phyloP scores from a whole-genome alignment of 2,797 vertebrate genomes.

The Pitangus sulphuratus region DNA sequence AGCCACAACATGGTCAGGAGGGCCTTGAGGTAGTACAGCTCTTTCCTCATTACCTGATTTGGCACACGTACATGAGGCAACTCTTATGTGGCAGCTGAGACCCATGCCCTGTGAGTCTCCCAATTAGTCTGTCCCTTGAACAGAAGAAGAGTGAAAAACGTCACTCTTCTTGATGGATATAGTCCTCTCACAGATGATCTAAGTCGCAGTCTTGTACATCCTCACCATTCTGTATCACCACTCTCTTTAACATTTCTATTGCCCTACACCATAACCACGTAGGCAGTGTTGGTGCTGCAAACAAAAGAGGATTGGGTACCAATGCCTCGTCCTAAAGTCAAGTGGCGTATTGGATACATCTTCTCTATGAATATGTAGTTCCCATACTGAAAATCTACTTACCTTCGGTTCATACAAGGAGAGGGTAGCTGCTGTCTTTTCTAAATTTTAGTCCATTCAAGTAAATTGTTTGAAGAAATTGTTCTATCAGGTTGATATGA shows the following conservation, averaged over 20 bases:
- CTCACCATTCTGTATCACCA: background rate
- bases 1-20: background rate
- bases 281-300: background rate
- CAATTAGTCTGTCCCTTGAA: background rate
- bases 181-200: background rate
- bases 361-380: background rate
- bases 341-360: background rate
- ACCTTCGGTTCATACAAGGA: background rate
- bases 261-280: background rate
- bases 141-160: background rate
- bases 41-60: background rate
- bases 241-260: background rate
- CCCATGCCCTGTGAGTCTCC: background rate
- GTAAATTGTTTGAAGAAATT: background rate
- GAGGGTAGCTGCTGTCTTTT: background rate
- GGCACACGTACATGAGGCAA: accelerated
- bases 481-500: background rate
- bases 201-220: background rate
- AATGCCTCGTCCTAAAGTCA: background rate
- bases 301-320: background rate
- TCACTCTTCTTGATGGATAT: background rate
- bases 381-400: background rate
- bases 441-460: background rate
- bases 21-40: background rate
- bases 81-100: background rate